phyloP scores from a whole-genome alignment of 2,888 invertebrate genomes.

The Nysson spinosus region DNA sequence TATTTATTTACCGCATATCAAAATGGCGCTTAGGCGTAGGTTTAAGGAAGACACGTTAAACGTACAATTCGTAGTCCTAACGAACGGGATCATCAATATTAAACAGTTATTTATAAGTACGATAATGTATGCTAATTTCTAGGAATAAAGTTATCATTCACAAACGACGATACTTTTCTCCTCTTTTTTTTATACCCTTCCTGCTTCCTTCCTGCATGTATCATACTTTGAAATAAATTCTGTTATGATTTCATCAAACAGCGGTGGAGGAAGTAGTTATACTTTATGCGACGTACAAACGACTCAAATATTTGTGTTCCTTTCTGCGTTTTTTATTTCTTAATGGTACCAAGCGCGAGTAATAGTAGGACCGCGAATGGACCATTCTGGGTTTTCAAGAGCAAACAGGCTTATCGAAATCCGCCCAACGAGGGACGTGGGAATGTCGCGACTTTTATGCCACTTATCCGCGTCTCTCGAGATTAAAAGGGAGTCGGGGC shows the following conservation, averaged over 20 bases:
- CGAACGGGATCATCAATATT: conserved; percentile 1
- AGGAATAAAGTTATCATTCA: conserved; percentile 54
- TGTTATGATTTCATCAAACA: no score
- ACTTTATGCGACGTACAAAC: no score
- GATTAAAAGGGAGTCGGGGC: conserved; percentile 57
- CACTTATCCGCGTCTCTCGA: conserved; percentile 70
- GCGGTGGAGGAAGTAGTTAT: no score
- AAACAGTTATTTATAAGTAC: conserved; percentile 44
- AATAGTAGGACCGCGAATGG: conserved; percentile 54
- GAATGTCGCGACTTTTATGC: conserved; percentile 71
- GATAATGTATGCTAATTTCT: conserved; percentile 49
- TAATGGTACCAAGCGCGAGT: conserved; percentile 8
- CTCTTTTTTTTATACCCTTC: conserved; percentile 1
- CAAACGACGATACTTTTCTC: background rate
- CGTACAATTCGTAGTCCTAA: background rate
- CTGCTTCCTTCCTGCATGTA: conserved; percentile 1
- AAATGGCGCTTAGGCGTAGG: conserved; percentile 29
- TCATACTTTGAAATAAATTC: background rate
- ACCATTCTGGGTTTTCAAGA: conserved; percentile 55
- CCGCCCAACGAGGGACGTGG: conserved; percentile 65
- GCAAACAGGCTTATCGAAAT: conserved; percentile 72
- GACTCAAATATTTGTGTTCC: conserved; percentile 57
- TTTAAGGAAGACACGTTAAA: conserved; percentile 5
- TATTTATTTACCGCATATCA: conserved; percentile 67
- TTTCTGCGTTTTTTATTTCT: conserved; percentile 26